Evolutionary conservation across 2,113 vertebrate species (phyloP), one percentile per base, ranked within the genome.

Genomic region (Hyperoodon ampullatus): DNA sequence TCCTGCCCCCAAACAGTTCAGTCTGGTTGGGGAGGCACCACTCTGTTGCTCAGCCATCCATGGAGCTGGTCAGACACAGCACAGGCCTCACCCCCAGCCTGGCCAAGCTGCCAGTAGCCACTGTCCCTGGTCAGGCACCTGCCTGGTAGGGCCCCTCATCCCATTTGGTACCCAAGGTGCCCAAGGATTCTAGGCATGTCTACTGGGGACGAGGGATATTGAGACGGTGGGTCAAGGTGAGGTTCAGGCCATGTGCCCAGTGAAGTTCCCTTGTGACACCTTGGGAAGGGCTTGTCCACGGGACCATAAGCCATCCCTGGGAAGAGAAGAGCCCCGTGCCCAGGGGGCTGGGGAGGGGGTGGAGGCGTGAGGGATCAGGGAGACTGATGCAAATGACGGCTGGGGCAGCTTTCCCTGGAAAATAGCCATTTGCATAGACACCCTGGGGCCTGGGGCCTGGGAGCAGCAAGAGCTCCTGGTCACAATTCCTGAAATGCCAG

Each of bases 381-480:
- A 60, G 93, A 13, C 13, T 0, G 44, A 90, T 83, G 61, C 82
- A 92, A 70, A 97, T n/a, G 44, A 55, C 33, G 21, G 33, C 90
- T 61, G 65, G 42, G 26, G 8, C 86, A 75, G 68, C 85, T 96
- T 93, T 97, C 80, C 94, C 90, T 71, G 94, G 89, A 87, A 95
- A 75, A 95, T 81, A 92, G 33, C 0, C 23, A 19, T 96, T 94
- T 96, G 90, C 97, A 95, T 92, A 58, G 87, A 42, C 16, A 4
- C 58, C 66, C 92, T 8, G 24, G 71, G 63, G 88, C 58, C 80
- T 30, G 61, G 14, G 10, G 30, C 42, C 42, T 39, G 1, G 8
- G 6, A 15, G 53, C 39, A 33, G n/a, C 11, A 1, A 5, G 19
- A 24, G 53, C 5, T 53, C 74, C 82, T 53, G 28, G 42, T 19